Conservation (phyloP, 2,797 vertebrate species). For the Linurgus olivaceus region DNA sequence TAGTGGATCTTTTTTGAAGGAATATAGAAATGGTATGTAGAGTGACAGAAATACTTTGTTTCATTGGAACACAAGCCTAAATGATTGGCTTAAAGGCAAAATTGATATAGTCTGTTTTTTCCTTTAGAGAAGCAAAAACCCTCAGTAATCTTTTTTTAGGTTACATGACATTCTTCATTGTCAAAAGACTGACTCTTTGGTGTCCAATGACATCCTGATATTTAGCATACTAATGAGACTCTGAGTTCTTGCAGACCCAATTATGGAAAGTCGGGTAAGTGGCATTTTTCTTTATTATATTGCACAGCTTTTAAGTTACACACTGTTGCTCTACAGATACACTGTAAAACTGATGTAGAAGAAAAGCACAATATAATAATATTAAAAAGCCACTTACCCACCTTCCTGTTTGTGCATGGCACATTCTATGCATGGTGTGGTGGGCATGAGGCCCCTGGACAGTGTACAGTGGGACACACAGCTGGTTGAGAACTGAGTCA, state of each 20-base stretch:
- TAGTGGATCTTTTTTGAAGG: neutral
- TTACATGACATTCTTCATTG: neutral
- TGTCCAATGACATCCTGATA: neutral
- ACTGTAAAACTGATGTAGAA: neutral
- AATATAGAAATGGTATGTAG: neutral
- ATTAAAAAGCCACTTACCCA: conserved; percentile 29
- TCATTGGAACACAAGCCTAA: neutral
- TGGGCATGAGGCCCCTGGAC: neutral
- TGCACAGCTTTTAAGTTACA: neutral
- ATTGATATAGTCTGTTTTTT: neutral
- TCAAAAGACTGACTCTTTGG: conserved; percentile 1
- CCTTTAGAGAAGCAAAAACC: conserved; percentile 5
- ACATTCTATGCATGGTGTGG: neutral
- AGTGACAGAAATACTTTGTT: neutral
- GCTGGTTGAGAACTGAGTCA: neutral
- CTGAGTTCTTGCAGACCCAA: conserved; percentile 12
- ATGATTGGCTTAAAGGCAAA: neutral
- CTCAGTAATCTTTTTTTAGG: conserved; percentile 28
- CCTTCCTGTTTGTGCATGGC: neutral
- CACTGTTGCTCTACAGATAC: accelerated
- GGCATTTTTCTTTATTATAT: conserved; percentile 52
- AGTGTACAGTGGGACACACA: neutral
- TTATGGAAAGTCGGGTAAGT: conserved; percentile 26
- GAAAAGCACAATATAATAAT: conserved; percentile 26
- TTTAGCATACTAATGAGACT: conserved; percentile 40